Evolutionary conservation across 2,113 vertebrate genomes (phyloP).

Genomic region (Hepsetus odoe): DNA sequence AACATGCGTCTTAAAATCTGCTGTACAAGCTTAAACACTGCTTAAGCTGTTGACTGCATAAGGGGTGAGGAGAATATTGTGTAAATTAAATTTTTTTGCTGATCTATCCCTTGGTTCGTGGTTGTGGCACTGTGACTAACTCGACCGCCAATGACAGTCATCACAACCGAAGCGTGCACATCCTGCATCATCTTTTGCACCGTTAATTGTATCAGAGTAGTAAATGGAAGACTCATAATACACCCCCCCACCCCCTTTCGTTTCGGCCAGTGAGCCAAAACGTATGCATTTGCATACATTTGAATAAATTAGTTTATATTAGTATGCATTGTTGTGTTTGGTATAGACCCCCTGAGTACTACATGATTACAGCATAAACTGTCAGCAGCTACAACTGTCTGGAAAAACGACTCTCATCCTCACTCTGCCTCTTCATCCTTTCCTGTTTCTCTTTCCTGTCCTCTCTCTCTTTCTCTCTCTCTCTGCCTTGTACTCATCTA

Average conservation of each 20-base stretch:
- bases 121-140: background rate
- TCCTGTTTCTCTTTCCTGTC: too few relatives aligned
- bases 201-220: slow-evolving; percentile 23
- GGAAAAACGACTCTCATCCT: background rate
- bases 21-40: too few relatives aligned
- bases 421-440: too few relatives aligned
- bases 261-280: slow-evolving; percentile 37
- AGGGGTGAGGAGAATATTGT: too few relatives aligned
- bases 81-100: background rate
- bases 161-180: background rate
- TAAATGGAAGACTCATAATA: slow-evolving; percentile 8
- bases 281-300: slow-evolving; percentile 44
- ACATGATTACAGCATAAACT: slow-evolving; percentile 17
- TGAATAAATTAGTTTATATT: slow-evolving; percentile 37
- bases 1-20: too few relatives aligned
- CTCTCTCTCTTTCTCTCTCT: background rate
- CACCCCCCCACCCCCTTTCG: background rate
- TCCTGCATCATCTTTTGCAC: background rate
- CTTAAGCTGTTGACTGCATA: too few relatives aligned
- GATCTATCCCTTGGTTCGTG: background rate
- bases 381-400: slow-evolving; percentile 8
- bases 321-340: slow-evolving; percentile 35
- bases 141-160: background rate
- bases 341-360: background rate
- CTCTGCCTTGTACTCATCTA: background rate